Base-by-base conservation (phyloP, 1,140 invertebrate genomes). In the Meloidogyne floridensis region DNA sequence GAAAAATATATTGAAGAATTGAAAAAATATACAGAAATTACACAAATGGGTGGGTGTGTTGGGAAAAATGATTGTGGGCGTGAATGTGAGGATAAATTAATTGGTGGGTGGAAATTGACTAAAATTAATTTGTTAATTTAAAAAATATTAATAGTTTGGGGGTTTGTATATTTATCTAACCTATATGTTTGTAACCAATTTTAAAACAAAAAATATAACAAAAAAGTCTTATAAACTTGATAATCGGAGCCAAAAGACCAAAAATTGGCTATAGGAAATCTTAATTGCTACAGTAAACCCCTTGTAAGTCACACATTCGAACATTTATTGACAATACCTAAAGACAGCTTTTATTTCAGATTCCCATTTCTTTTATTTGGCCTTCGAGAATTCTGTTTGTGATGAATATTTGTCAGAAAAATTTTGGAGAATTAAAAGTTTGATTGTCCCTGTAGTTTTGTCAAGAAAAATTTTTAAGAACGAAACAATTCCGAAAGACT, bases 351-450 rank as follows among this genome's bases (percentile, higher is more conserved):
- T n/a, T 32, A 32, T 71, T 74, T 15, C 5, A 74, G 72, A 74
- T 18, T 74, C 72, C 2, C 72, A 74, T 74, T 74, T 32, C 72
- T 74, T 74, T 54, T 74, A 74, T 74, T 8, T 74, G 18, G 72
- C 72, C 13, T 74, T 74, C n/a, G 72, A 74, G 18, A 74, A 74
- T 54, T 74, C 72, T 54, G 72, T 74, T 47, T 74, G 72, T 18
- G 8, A n/a, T 47, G 18, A 74, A 6, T 74, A 74, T 74, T 47
- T 74, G 6, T 51, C 43, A n/a, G 72, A 74, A 6, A 74, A 74
- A 15, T 74, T 74, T 65, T 65, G 59, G 59, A 65, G 15, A 65
- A 65, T 65, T 65, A 65, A 65, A 65, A n/a, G n/a, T 15, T 7
- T 74, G 18, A 74, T 74, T 20, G 72, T 74, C 5, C 72, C 72